Evolutionary conservation across 2,888 invertebrate genomes (phyloP), one percentile per base, ranked within the genome.

Genomic region (Melinopterus prodromus): DNA sequence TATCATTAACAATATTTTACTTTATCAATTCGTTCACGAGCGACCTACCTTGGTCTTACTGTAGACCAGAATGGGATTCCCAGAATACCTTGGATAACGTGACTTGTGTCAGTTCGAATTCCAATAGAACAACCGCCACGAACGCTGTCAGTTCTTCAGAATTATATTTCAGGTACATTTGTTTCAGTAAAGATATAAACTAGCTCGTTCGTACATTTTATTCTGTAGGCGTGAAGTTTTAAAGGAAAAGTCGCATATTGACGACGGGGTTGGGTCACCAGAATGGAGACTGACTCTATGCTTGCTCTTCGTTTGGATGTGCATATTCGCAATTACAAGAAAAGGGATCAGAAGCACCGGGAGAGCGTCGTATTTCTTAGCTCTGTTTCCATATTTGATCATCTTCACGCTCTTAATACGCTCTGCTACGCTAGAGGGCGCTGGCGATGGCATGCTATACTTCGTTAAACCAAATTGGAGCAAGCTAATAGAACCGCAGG

Each of bases 291-390:
- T 96, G 36, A 91, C 93, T 0, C 84, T 95, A 0, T 93, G 94
- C 78, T 90, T 96, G 7, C 87, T 95, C 0, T 90, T 90, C 0
- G 91, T 95, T 0, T 96, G 96, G 96, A 77, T 92, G 3, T 87
- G 93, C 0, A 92, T 95, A 69, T 95, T 94, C 86, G 83, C 93
- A 4, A 93, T 95, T 77, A 92, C 95, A 75, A 91, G 94, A 15
- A 92, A 92, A 82, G 95, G 95, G 7, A 94, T 96, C 0, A 94
- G 94, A 88, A 95, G 94, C 85, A 94, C 95, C 0, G 96, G 96
- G 74, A 96, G 95, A 88, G 95, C 94, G 0, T 94, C 97, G 0
- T 98, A 97, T 89, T 96, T 98, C 88, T 93, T 97, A n/a, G 97
- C 97, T 0, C 88, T 97, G 1, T 96, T 96, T 87, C 97, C 97